Base-by-base conservation (phyloP, 1,140 invertebrate species). In the Nylanderia fulva region DNA sequence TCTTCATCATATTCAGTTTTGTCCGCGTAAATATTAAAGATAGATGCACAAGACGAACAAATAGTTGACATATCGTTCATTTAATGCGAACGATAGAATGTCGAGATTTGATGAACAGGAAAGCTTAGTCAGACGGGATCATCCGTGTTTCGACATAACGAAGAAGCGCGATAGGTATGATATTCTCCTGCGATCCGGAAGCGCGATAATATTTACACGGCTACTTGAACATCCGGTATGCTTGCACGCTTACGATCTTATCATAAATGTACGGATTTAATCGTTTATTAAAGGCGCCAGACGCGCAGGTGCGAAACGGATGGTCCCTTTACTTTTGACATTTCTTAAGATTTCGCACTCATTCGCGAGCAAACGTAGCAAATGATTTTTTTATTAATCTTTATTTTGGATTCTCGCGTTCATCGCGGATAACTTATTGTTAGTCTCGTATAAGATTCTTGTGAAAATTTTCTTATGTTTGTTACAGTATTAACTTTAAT, bases 141-240 rank as follows among this genome's bases (percentile, higher is more conserved):
- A 2, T 68, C 48, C 13, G n/a, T 9, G 36, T 58, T 36, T 21
- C 45, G 60, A 56, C 2, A 13, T 66, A 42, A 39, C 29, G 60
- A 74, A 83, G 71, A 84, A n/a, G 8, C 58, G 36, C 77, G 45
- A 9, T 36, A 24, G n/a, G 11, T 45, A 48, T 5, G 4, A 18
- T 18, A 39, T 52, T 76, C 13, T 48, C 69, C 36, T 36, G 52
- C 58, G 79, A 83, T 83, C 66, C 68, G 79, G 79, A 74, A 83
- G 54, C 39, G 29, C 56, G 79, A 83, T 83, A 74, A 61, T 74
- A 83, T 83, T 83, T 83, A 83, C 54, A 83, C 56, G 68, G 68
- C 21, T 58, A 74, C 66, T 60, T 72, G 66, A 72, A 45, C 77
- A 60, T 66, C 54, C 79, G 68, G 68, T 79, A 79, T 66, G 61